These are phyloP conservation scores for Okapia johnstoni DNA, from an alignment of 2,113 vertebrate genomes.

Conservation along the genomic window DNA sequence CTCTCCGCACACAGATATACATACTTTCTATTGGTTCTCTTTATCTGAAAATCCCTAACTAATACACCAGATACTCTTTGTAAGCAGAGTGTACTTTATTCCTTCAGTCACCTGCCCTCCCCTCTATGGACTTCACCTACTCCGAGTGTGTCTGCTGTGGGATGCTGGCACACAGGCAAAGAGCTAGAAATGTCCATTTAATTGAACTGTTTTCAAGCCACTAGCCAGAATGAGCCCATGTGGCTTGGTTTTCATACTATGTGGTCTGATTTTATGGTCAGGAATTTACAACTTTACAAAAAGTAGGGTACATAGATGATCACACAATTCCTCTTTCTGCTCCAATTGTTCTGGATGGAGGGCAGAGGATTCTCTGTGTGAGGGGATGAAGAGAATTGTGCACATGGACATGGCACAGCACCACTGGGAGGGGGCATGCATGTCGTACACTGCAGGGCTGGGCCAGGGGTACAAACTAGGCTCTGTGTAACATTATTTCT, in stretches of 20 bases:
- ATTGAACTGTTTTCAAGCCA: background rate
- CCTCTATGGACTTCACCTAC: background rate
- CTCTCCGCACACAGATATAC: background rate
- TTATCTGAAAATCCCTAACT: background rate
- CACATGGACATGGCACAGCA: too few relatives aligned
- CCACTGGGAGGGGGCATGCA: background rate
- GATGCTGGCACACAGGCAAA: background rate
- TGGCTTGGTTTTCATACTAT: background rate
- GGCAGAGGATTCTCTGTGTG: background rate
- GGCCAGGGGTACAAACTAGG: background rate
- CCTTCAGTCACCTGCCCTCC: background rate
- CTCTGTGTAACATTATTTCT: background rate
- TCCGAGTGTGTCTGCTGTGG: background rate
- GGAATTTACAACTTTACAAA: background rate
- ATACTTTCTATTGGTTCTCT: background rate
- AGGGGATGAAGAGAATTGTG: background rate
- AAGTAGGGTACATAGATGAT: background rate
- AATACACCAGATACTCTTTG: background rate
- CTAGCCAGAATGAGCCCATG: background rate
- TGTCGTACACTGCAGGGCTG: background rate
- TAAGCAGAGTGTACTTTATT: background rate
- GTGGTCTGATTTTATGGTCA: slow-evolving; percentile 5
- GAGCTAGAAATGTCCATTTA: background rate
- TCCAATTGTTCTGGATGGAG: background rate
- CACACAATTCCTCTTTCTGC: background rate